Conservation (phyloP, 2,888 invertebrate species). For the Cephus runcator region DNA sequence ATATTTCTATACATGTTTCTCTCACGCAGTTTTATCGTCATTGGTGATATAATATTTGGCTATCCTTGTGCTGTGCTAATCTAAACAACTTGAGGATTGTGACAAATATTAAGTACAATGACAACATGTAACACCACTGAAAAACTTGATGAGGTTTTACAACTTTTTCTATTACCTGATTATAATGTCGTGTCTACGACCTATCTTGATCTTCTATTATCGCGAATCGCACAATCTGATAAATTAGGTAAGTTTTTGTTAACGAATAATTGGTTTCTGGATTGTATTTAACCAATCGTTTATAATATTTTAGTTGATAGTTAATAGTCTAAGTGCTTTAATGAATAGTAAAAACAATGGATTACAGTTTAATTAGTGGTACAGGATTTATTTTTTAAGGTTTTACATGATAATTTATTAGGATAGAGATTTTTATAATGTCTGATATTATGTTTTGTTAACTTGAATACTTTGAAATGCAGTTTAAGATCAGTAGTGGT, state of each 20-base stretch:
- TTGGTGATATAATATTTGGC: background rate
- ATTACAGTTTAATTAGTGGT: background rate
- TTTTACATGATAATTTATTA: background rate
- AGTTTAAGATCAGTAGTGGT: too few relatives aligned
- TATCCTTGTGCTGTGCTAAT: background rate
- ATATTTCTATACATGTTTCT: background rate
- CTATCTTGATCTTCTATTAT: conserved; percentile 57
- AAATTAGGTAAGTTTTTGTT: conserved; percentile 36
- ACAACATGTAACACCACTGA: background rate
- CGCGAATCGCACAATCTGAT: conserved; percentile 44
- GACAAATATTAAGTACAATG: background rate
- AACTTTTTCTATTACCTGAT: conserved; percentile 70
- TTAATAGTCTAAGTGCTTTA: too few relatives aligned
- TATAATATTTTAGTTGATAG: background rate
- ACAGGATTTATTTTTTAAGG: background rate
- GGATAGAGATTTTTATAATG: background rate
- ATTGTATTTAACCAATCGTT: background rate
- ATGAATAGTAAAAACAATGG: background rate
- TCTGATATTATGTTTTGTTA: background rate
- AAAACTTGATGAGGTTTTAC: conserved; percentile 64
- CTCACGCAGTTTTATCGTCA: background rate
- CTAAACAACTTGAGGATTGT: background rate
- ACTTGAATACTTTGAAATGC: too few relatives aligned
- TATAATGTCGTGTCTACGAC: conserved; percentile 67
- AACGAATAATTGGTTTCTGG: background rate